phyloP scores from a whole-genome alignment of 2,888 invertebrate genomes.

The Trichogramma dendrolimi region DNA sequence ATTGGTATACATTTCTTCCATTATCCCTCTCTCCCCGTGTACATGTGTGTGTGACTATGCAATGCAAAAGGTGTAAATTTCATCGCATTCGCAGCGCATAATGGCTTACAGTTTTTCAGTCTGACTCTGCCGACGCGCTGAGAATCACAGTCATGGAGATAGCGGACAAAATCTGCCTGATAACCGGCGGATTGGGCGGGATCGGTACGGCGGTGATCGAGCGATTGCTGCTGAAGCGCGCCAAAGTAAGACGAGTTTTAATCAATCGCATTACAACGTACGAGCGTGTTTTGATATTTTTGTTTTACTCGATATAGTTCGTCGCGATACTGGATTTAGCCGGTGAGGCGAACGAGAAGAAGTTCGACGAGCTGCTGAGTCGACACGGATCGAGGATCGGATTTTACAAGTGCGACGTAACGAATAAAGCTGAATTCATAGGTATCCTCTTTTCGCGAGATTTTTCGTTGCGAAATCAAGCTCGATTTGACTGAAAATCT shows the following conservation, averaged over 20 bases:
- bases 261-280: not conserved
- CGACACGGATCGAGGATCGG: constrained; percentile 52
- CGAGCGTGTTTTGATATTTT: not conserved
- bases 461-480: not conserved
- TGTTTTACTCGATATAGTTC: constrained; percentile 23
- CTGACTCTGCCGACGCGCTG: too few relatives aligned
- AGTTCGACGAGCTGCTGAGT: constrained; percentile 49
- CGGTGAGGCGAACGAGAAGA: constrained; percentile 47
- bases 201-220: constrained; percentile 55
- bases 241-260: constrained; percentile 33
- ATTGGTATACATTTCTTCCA: too few relatives aligned
- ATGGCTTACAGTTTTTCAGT: too few relatives aligned
- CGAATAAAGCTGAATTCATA: constrained; percentile 29
- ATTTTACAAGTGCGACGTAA: constrained; percentile 56
- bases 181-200: constrained; percentile 59
- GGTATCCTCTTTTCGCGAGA: not conserved
- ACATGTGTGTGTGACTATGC: too few relatives aligned
- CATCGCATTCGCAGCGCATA: not conserved
- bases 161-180: constrained; percentile 34
- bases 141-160: constrained; percentile 28
- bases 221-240: constrained; percentile 53
- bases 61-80: not conserved
- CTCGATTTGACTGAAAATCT: too few relatives aligned
- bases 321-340: constrained; percentile 49
- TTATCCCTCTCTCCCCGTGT: too few relatives aligned